A percentile compares a stretch with the other conserved stretches of the same genome.
These are phyloP conservation scores for Platalea minor DNA, from an alignment of 2,797 vertebrate species.

Conservation along the genomic window DNA sequence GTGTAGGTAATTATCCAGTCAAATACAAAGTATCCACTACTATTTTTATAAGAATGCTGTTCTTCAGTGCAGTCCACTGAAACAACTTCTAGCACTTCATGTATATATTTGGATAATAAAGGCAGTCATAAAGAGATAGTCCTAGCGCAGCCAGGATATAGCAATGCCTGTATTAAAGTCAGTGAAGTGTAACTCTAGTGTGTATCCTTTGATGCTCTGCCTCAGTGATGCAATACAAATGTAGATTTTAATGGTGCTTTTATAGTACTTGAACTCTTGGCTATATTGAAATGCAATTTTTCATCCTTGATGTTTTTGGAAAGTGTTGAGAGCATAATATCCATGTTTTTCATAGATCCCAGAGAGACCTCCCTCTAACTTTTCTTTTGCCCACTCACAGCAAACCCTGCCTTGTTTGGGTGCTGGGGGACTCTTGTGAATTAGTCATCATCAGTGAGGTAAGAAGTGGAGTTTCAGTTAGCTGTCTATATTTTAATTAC, in stretches of 20 bases:
- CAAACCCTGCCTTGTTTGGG: neutral
- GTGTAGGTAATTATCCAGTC: neutral
- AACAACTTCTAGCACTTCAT: neutral
- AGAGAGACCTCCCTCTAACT: neutral
- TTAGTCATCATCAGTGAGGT: slow-evolving; percentile 12
- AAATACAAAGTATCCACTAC: neutral
- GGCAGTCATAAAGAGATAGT: neutral
- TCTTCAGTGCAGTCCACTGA: neutral
- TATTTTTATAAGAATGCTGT: neutral
- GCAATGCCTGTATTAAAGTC: neutral
- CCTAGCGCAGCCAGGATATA: neutral
- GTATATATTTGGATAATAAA: neutral
- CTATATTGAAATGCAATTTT: slow-evolving; percentile 18
- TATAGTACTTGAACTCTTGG: slow-evolving; percentile 16
- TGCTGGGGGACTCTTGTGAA: neutral
- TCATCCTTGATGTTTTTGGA: slow-evolving; percentile 35
- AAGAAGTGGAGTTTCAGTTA: neutral
- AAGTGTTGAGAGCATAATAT: neutral
- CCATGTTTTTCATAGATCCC: neutral
- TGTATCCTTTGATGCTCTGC: slow-evolving; percentile 39
- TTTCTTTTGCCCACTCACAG: neutral
- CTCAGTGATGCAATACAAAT: slow-evolving; percentile 14
- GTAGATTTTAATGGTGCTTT: slow-evolving; percentile 29
- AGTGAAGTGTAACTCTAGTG: neutral
- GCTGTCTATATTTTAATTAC: neutral